Percentiles rank a stretch among this genome's conserved stretches.
Conservation (phyloP, 35 echinoderm and acorn worm genomes). For the Amphiura filiformis region DNA sequence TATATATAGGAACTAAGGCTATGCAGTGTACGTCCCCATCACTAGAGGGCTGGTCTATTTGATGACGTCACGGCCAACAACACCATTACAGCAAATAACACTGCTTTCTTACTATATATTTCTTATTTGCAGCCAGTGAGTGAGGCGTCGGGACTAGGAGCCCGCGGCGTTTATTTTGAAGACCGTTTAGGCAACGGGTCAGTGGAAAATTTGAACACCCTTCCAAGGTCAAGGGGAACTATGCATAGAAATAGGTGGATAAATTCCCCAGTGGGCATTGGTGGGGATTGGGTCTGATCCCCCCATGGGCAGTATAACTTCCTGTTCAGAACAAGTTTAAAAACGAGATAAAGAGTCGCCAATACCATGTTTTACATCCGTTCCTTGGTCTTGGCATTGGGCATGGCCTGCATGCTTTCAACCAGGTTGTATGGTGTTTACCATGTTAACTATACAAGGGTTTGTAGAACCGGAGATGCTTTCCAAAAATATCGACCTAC, state of each 20-base stretch:
- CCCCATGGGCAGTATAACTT: background rate
- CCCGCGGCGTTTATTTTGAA: background rate
- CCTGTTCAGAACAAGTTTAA: slow-evolving; percentile 6
- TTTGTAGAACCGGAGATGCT: too few relatives aligned
- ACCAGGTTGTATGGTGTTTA: too few relatives aligned
- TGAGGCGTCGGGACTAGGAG: background rate
- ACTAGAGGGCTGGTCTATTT: background rate
- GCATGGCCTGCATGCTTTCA: too few relatives aligned
- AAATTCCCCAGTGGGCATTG: background rate
- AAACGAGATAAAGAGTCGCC: slow-evolving; percentile 1
- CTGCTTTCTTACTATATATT: too few relatives aligned
- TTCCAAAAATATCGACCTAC: too few relatives aligned
- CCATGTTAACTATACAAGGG: too few relatives aligned
- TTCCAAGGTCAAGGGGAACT: background rate
- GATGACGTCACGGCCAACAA: background rate
- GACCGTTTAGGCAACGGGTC: background rate
- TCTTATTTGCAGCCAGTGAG: background rate
- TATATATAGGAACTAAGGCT: background rate
- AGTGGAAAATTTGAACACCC: background rate
- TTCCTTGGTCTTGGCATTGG: too few relatives aligned
- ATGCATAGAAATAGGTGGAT: background rate
- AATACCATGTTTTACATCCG: background rate
- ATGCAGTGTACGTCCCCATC: background rate
- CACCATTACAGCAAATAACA: background rate
- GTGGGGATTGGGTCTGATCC: too few relatives aligned